A percentile compares a stretch with the other conserved stretches of the same genome.
Conservation (phyloP, 2,797 vertebrate genomes). For the Psittacula echo region DNA sequence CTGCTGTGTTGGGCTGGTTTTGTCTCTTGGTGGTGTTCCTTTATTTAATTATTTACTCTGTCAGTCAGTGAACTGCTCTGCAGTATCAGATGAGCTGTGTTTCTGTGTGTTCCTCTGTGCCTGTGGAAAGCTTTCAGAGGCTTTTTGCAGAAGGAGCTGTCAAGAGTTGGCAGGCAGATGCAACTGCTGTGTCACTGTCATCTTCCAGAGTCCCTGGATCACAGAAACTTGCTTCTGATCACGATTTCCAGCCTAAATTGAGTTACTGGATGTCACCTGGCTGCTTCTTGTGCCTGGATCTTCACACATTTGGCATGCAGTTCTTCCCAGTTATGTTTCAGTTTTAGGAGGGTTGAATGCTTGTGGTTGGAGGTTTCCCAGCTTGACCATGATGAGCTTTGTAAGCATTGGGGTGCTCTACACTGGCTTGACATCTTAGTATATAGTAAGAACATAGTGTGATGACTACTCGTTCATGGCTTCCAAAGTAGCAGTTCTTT, state of each 20-base stretch:
- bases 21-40: background rate
- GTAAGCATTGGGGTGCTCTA: background rate
- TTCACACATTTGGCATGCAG: background rate
- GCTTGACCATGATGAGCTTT: background rate
- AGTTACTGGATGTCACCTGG: background rate
- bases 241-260: background rate
- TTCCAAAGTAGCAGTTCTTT: background rate
- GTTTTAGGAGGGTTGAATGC: background rate
- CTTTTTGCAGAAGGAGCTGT: background rate
- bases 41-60: background rate
- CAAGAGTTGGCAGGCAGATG: background rate
- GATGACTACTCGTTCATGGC: background rate
- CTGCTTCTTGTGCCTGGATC: background rate
- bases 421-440: background rate
- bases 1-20: background rate
- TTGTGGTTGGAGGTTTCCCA: background rate
- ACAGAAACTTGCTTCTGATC: background rate
- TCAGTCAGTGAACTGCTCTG: background rate
- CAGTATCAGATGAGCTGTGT: background rate
- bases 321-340: background rate
- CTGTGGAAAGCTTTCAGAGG: background rate
- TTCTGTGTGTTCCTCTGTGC: background rate
- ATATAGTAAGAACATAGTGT: background rate
- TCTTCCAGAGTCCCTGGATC: background rate
- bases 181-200: background rate